Conservation (phyloP, 1,140 invertebrate species). For the Drosophila malerkotliana region DNA sequence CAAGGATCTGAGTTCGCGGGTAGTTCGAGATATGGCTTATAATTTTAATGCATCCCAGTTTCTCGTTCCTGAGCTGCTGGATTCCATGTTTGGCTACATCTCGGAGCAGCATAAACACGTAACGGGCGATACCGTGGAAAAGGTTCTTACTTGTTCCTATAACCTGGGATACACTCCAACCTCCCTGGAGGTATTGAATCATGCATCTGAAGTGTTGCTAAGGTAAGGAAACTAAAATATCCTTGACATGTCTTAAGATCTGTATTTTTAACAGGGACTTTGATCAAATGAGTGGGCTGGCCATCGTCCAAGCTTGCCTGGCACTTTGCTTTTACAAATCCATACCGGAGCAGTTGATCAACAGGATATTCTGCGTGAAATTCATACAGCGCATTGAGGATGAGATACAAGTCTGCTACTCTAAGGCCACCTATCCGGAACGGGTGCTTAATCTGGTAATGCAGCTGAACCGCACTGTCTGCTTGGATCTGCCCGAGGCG, state of each 20-base stretch:
- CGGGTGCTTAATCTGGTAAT: constrained; percentile 85
- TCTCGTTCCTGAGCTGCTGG: constrained; percentile 83
- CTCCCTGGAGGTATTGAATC: constrained; percentile 74
- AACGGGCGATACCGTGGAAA: constrained; percentile 84
- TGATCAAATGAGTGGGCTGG: constrained; percentile 84
- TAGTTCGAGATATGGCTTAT: constrained; percentile 82
- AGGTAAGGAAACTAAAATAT: constrained; percentile 31
- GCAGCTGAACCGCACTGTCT: constrained; percentile 87
- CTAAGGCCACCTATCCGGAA: constrained; percentile 85
- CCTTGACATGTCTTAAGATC: not conserved
- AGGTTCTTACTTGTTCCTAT: constrained; percentile 84
- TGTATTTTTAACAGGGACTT: constrained; percentile 83
- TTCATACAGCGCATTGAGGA: constrained; percentile 86
- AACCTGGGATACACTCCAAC: constrained; percentile 84
- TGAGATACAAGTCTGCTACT: constrained; percentile 85
- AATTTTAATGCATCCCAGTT: constrained; percentile 76
- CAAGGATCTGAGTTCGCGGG: constrained; percentile 80
- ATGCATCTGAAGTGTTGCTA: constrained; percentile 53
- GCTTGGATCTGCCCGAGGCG: constrained; percentile 86
- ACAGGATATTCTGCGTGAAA: constrained; percentile 85
- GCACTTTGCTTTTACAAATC: constrained; percentile 84
- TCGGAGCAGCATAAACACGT: constrained; percentile 76
- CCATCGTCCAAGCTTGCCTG: constrained; percentile 84
- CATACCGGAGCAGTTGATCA: constrained; percentile 84
- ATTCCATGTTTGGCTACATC: constrained; percentile 84